phyloP scores from a whole-genome alignment of 2,888 invertebrate genomes.

The Drosophila borealis region DNA sequence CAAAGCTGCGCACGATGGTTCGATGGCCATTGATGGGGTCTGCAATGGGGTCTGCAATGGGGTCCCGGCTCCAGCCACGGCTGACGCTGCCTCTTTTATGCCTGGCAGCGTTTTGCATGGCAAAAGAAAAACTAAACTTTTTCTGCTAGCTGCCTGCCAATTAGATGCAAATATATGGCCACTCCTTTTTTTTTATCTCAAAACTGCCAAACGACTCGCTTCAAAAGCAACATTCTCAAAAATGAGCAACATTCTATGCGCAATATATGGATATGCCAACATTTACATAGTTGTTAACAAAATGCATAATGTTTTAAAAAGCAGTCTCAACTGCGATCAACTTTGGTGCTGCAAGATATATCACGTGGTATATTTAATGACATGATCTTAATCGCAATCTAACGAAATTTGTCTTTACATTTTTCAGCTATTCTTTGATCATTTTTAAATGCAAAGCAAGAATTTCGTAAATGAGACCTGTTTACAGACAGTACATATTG shows the following conservation, averaged over 20 bases:
- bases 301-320: no score
- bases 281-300: no score
- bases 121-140: slow-evolving; percentile 40
- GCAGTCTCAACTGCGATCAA: no score
- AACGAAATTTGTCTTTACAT: no score
- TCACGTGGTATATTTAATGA: no score
- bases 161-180: slow-evolving; percentile 77
- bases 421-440: no score
- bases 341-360: no score
- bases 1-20: slow-evolving; percentile 52
- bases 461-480: no score
- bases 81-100: slow-evolving; percentile 33
- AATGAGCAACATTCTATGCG: slow-evolving; percentile 30
- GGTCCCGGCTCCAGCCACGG: slow-evolving; percentile 7
- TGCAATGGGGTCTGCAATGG: slow-evolving; percentile 12
- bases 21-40: slow-evolving; percentile 58
- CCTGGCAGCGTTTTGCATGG: slow-evolving; percentile 41
- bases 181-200: slow-evolving; percentile 6
- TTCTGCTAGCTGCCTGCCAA: slow-evolving; percentile 65
- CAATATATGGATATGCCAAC: no score
- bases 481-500: no score
- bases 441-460: no score
- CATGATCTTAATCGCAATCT: no score
- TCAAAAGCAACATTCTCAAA: slow-evolving; percentile 13
- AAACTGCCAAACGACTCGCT: slow-evolving; percentile 21